Percentiles rank a stretch among this genome's conserved stretches.
These are phyloP conservation scores for Smithornis capensis DNA, from an alignment of 2,113 vertebrate species.

Conservation along the genomic window DNA sequence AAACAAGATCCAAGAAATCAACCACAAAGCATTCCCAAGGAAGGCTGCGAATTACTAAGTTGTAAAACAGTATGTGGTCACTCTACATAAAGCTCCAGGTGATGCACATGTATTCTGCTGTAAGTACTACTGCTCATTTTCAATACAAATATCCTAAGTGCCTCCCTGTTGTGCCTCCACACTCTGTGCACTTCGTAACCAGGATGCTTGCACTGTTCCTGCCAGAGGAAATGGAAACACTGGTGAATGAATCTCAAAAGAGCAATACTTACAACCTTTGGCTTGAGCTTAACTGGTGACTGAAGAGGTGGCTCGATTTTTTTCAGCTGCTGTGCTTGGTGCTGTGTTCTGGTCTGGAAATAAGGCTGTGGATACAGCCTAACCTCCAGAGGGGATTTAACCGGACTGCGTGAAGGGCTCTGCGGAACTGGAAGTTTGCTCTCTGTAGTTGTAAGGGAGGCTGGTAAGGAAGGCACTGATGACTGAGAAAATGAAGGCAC, in stretches of 20 bases:
- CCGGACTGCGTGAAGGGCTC: slow-evolving; percentile 82
- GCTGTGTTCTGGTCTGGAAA: slow-evolving; percentile 73
- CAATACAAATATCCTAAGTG: background rate
- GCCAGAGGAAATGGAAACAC: background rate
- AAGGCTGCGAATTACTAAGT: background rate
- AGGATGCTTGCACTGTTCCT: background rate
- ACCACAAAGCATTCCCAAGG: background rate
- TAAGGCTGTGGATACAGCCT: slow-evolving; percentile 81
- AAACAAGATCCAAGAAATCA: background rate
- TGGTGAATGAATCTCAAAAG: background rate
- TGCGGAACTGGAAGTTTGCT: slow-evolving; percentile 70
- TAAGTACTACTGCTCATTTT: background rate
- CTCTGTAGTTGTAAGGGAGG: slow-evolving; percentile 74
- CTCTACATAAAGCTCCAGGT: background rate
- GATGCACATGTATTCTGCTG: accelerated
- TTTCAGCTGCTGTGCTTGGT: slow-evolving; percentile 76
- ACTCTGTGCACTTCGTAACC: accelerated
- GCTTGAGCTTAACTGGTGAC: slow-evolving; percentile 72
- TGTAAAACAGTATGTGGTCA: background rate
- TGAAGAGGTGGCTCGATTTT: slow-evolving; percentile 72
- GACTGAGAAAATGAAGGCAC: slow-evolving; percentile 90
- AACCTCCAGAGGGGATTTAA: slow-evolving; percentile 77
- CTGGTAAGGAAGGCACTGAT: slow-evolving; percentile 90
- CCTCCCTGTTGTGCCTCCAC: background rate
- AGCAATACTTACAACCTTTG: slow-evolving; percentile 82